phyloP scores from a whole-genome alignment of 2,113 vertebrate species.

The Canis aureus region DNA sequence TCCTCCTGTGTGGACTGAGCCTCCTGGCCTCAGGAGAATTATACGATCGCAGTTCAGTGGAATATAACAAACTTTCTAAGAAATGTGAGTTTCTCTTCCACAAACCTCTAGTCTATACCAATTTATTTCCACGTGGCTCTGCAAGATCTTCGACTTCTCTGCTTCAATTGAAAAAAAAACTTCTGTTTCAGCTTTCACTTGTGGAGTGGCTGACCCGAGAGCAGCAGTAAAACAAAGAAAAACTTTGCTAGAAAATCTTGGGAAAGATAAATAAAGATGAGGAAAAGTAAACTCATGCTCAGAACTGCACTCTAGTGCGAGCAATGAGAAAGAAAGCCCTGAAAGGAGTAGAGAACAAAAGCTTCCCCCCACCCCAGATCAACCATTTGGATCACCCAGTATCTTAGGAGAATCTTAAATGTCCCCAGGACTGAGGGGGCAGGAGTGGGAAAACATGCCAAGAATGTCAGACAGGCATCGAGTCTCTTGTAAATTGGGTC shows the following conservation, averaged over 20 bases:
- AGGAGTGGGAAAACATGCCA: not conserved
- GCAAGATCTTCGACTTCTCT: not conserved
- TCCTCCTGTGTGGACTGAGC: too few species aligned
- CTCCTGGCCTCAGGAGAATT: not conserved
- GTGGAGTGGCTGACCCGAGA: not conserved
- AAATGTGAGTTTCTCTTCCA: not conserved
- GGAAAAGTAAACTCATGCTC: not conserved
- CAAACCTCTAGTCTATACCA: not conserved
- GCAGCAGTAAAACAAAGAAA: not conserved
- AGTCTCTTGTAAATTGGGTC: not conserved
- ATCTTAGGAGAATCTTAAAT: not conserved
- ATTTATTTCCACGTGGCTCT: not conserved
- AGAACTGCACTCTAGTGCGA: not conserved
- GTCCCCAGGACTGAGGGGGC: fast-evolving
- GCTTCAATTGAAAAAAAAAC: not conserved
- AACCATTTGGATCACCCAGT: not conserved
- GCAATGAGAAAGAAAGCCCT: not conserved
- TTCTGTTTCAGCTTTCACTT: not conserved
- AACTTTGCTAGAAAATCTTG: not conserved
- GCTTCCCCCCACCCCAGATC: not conserved
- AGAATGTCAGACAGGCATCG: not conserved
- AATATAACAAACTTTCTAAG: not conserved
- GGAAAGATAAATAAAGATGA: not conserved
- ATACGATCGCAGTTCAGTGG: not conserved
- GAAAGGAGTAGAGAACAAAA: not conserved